Evolutionary conservation across 1,140 invertebrate species (phyloP), one percentile per base, ranked within the genome.

Genomic region (Oedothorax gibbosus): DNA sequence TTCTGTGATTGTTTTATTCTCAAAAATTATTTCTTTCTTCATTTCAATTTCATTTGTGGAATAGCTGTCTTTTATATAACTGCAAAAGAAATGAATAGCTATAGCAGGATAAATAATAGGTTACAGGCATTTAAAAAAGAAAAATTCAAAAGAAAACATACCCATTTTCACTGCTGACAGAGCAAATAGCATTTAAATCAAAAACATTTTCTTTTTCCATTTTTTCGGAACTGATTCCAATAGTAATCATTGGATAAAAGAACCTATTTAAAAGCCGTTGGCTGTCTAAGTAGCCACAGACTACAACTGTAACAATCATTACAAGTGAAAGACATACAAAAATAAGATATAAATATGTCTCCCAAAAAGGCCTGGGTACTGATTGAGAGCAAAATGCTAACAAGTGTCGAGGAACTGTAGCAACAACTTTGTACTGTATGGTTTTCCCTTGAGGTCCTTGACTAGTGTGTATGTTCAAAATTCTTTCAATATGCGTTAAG

Each of bases 361-460:
- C 96, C 95, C 96, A 97, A 0, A 90, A 89, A 0, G 97, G 97
- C 69, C 97, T 92, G 0, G 93, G 92, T 49, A 97, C 89, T 8
- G 93, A 92, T n/a, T 91, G 89, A 0, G 93, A 91, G 90, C 97
- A 99, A 49, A 92, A 90, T 15, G 93, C 92, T 49, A 98, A 90
- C 88, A 95, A 93, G 77, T 94, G 92, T 0, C 93, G 90, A 0
- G 97, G 96, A 71, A 98, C 90, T 8, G 94, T 96, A 7, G 96
- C 96, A 10, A 95, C 90, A 73, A 99, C 90, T 11, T 93, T 92
- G 89, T 94, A 97, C 88, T 95, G 93, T 51, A 95, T 68, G 64
- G 66, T 78, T 65, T 85, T 79, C 21, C 73, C 76, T 64, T 84
- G 66, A 76, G 76, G 69, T 53, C 85, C 77, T 85, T 79, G 88